A percentile compares a stretch with the other conserved stretches of the same genome.
Evolutionary conservation across 2,113 vertebrate species (phyloP).

Genomic region (Mustelus asterias): DNA sequence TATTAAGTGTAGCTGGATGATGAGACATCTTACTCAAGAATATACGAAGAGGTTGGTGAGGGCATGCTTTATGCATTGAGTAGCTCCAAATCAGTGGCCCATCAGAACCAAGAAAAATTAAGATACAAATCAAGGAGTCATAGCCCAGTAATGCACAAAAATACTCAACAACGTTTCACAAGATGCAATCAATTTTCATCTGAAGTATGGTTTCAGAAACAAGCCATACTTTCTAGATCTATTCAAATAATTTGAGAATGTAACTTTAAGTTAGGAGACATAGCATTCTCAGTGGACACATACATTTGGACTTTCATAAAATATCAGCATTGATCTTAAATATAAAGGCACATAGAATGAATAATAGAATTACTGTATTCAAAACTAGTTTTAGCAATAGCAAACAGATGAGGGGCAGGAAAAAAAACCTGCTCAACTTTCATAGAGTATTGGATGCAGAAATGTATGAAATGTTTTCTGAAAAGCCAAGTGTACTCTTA

Average conservation of each 20-base stretch:
- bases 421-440: neutral
- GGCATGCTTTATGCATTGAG: neutral
- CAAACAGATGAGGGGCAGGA: neutral
- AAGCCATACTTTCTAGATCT: neutral
- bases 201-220: constrained; percentile 5
- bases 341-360: neutral
- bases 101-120: neutral
- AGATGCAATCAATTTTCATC: constrained; percentile 29
- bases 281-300: neutral
- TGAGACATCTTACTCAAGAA: neutral
- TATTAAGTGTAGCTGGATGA: neutral
- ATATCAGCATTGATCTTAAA: constrained; percentile 3
- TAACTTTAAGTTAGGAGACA: neutral
- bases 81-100: neutral
- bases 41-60: neutral
- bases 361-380: neutral
- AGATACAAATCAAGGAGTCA: constrained; percentile 25
- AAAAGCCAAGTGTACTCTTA: neutral
- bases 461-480: neutral
- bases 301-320: neutral
- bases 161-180: constrained; percentile 1
- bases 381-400: neutral
- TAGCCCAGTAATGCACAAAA: constrained; percentile 1
- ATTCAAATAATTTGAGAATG: neutral
- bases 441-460: neutral